Evolutionary conservation across 2,888 invertebrate genomes (phyloP), one percentile per base, ranked within the genome.

Genomic region (Stenichneumon culpator): DNA sequence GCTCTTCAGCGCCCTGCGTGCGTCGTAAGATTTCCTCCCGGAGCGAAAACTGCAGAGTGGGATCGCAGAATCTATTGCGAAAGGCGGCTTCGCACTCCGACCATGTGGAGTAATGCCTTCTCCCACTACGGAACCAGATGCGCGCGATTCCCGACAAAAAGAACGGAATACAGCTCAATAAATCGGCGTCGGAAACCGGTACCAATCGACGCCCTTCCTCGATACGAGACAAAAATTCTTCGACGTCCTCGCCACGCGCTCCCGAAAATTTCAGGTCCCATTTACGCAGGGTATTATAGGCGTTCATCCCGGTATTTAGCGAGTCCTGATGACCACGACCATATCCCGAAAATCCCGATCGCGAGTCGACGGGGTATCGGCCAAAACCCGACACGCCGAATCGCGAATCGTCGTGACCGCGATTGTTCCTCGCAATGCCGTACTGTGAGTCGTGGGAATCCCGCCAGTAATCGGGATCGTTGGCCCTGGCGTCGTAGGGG

Each of bases 1-100:
- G 25, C 25, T 81, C 84, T 0, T 68, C 44, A 0, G 5, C 2
- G 0, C 52, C 74, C n/a, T 84, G 84, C 0, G 77, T 73, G 1
- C 84, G 36, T 0, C 47, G 28, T 0, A 47, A 0, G 0, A 82
- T 74, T 14, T 79, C 63, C 3, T 78, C 79, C 1, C 79, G 39
- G 0, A 73, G n/a, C 0, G 57, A 22, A 4, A 36, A 22, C 16
- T 73, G 73, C 6, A 57, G 57, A 7, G 39, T 39, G 1, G 57
- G 57, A 11, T 73, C 73, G 39, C 73, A 54, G 16, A 73, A 73
- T 2, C 57, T 22, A 9, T 3, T 16, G 3, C 39, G 22, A 16
- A 39, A 57, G 0, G 57, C 73, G 1, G 16, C 1, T 3, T 16
- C 16, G 3, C 39, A 73, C 0, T 54, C 44, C 9, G 39, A 14